Conservation (phyloP, 2,888 invertebrate species). For the Loripinus fragilis region DNA sequence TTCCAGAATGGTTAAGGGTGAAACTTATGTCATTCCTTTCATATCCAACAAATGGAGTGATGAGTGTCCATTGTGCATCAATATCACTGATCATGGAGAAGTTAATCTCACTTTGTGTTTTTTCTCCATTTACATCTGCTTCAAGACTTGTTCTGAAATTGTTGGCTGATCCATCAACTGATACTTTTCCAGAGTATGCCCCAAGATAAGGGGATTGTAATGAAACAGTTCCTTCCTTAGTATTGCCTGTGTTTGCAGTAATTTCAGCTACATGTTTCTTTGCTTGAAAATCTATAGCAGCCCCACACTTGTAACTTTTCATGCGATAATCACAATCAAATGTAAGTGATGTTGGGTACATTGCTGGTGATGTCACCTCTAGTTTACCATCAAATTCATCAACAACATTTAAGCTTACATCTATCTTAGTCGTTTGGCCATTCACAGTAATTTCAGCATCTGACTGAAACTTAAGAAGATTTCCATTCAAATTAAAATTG, state of each 20-base stretch:
- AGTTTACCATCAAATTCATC: background rate
- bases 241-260: background rate
- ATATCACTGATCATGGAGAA: background rate
- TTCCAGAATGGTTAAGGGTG: background rate
- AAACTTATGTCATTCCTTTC: background rate
- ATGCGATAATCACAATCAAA: background rate
- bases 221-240: slow-evolving; percentile 5
- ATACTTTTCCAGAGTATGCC: background rate
- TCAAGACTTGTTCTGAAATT: background rate
- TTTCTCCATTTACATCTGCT: background rate
- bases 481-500: background rate
- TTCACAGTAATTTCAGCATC: background rate
- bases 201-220: slow-evolving; percentile 12
- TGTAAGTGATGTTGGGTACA: background rate
- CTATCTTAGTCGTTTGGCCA: background rate
- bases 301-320: background rate
- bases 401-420: background rate
- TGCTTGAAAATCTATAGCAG: background rate
- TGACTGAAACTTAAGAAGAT: background rate
- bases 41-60: background rate
- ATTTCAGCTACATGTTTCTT: background rate
- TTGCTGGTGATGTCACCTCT: background rate
- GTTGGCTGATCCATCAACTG: background rate
- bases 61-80: background rate
- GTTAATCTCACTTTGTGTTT: background rate